phyloP scores from a whole-genome alignment of 2,113 vertebrate genomes.

The Megalops atlanticus region DNA sequence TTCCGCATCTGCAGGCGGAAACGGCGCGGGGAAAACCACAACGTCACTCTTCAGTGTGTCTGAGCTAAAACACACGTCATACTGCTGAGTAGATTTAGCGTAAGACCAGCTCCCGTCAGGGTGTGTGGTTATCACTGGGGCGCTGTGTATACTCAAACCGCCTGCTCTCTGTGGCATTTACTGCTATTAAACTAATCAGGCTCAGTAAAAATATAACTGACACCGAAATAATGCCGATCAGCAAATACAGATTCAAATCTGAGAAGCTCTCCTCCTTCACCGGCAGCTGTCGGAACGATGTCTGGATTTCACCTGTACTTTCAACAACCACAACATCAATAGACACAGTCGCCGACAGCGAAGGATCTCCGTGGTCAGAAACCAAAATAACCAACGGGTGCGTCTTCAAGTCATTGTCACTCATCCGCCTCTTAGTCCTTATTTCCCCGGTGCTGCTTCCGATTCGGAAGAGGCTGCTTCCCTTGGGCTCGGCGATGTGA shows the following conservation, averaged over 20 bases:
- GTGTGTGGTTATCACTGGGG: conserved; percentile 48
- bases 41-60: conserved; percentile 56
- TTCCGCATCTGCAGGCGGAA: conserved; percentile 42
- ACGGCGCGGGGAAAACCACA: conserved; percentile 44
- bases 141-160: conserved; percentile 36
- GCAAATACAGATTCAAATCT: conserved; percentile 67
- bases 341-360: conserved; percentile 69
- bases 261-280: conserved; percentile 59
- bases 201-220: conserved; percentile 67
- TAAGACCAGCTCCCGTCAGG: conserved; percentile 55
- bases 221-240: conserved; percentile 66
- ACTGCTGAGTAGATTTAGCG: conserved; percentile 54
- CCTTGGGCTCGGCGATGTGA: conserved; percentile 54
- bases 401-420: conserved; percentile 71
- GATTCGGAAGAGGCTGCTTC: conserved; percentile 54
- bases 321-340: conserved; percentile 72
- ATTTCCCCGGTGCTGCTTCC: conserved; percentile 58
- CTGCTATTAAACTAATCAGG: conserved; percentile 46
- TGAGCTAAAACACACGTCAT: conserved; percentile 56
- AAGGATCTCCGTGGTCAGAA: conserved; percentile 70
- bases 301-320: conserved; percentile 62
- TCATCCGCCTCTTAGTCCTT: conserved; percentile 63
- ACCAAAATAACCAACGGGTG: conserved; percentile 74
- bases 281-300: conserved; percentile 65
- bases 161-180: conserved; percentile 45